These are phyloP conservation scores for Salticus scenicus DNA, from an alignment of 2,888 invertebrate genomes.

Conservation along the genomic window DNA sequence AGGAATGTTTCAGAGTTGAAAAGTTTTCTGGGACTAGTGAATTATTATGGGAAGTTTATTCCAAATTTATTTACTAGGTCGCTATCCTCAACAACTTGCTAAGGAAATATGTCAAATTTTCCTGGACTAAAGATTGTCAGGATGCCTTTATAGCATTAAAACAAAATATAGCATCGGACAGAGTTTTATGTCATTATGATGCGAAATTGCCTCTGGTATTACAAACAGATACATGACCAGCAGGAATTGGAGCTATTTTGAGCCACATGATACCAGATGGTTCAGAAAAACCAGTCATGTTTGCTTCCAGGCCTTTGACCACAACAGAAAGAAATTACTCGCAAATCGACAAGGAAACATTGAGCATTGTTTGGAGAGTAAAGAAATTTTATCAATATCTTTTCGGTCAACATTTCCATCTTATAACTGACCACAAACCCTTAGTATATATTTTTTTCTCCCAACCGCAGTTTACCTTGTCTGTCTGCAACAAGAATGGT, in stretches of 20 bases:
- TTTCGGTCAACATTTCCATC: constrained; percentile 72
- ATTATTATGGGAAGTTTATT: constrained; percentile 43
- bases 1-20: constrained; percentile 47
- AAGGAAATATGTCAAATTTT: constrained; percentile 28
- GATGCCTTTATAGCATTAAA: constrained; percentile 32
- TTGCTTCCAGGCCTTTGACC: constrained; percentile 75
- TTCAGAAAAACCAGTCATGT: constrained; percentile 75
- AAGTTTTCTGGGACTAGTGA: constrained; percentile 41
- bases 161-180: constrained; percentile 32
- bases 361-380: constrained; percentile 73
- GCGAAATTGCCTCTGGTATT: constrained; percentile 72
- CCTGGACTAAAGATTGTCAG: constrained; percentile 28
- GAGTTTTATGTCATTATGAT: constrained; percentile 72
- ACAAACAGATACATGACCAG: constrained; percentile 74
- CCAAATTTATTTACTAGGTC: constrained; percentile 41
- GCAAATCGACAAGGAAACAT: constrained; percentile 75
- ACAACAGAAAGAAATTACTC: constrained; percentile 74
- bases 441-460: constrained; percentile 74
- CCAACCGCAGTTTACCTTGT: constrained; percentile 49
- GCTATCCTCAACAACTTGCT: constrained; percentile 33
- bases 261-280: constrained; percentile 74
- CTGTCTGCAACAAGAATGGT: constrained; percentile 48
- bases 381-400: constrained; percentile 73
- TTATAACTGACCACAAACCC: constrained; percentile 75
- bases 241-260: constrained; percentile 75